phyloP scores from a whole-genome alignment of 2,797 vertebrate species.

The Dipus sagitta region DNA sequence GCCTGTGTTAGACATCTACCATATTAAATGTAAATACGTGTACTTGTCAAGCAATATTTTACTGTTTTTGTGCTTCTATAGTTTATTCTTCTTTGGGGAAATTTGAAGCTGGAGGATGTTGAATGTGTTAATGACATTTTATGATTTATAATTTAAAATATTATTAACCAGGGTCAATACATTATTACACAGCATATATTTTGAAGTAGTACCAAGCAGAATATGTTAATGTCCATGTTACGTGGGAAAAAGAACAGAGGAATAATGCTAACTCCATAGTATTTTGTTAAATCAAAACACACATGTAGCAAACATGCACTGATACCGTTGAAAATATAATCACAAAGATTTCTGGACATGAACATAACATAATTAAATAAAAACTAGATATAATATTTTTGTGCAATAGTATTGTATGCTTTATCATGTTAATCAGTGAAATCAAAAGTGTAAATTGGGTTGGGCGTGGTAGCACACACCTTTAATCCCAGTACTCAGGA shows the following conservation, averaged over 20 bases:
- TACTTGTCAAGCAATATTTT: neutral
- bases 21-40: no score
- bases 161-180: neutral
- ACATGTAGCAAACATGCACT: neutral
- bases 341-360: neutral
- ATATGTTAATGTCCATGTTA: no score
- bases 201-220: no score
- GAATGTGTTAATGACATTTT: neutral
- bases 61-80: neutral
- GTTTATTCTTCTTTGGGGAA: neutral
- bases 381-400: neutral
- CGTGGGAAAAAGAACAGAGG: neutral
- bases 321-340: neutral
- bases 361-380: neutral
- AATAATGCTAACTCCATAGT: neutral
- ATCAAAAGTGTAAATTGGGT: no score
- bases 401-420: neutral
- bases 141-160: no score
- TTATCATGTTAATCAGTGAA: neutral
- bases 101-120: neutral
- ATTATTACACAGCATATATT: neutral
- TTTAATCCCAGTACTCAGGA: no score
- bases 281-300: neutral
- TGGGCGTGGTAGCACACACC: no score
- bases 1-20: no score